Evolutionary conservation across 2,797 vertebrate genomes (phyloP), one percentile per base, ranked within the genome.

Genomic region (Falco concolor): DNA sequence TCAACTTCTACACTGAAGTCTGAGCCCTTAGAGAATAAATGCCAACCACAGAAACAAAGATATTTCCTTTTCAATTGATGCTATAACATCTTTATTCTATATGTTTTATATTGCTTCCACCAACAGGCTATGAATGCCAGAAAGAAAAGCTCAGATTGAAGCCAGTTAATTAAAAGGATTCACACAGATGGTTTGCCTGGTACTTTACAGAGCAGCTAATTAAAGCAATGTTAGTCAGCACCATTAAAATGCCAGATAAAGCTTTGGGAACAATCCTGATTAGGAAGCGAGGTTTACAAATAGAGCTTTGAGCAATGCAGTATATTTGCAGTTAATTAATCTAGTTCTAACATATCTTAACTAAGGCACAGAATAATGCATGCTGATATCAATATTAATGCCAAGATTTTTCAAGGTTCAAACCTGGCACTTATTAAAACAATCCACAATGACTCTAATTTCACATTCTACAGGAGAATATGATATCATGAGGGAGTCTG

Each of bases 101-200:
- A 40, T 9, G 2, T 57, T 91, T 82, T 61, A 59, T 38, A 52
- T 78, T 84, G 57, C 47, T 92, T 82, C 25, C 83, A 69, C 61
- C 86, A 61, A 72, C 42, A 9, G 28, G 22, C 30, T 69, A 9
- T 76, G 76, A 92, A 81, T n/a, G 54, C 57, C 77, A 86, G 80
- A 45, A 36, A 84, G 75, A 83, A 89, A 52, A 56, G 50, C 79
- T 89, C 32, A 88, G 50, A 81, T 8, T 72, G 61, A 91, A 76
- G 23, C 24, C 61, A 63, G 54, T 92, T 97, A 95, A 95, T 97
- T 94, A 91, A 88, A 94, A 86, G 80, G 77, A 95, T 91, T 96
- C 91, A 95, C 80, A 79, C 81, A 93, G 87, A 90, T 89, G 84
- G 88, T 87, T 96, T 92, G 78, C 89, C 42, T 73, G 57, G 86